These are phyloP conservation scores for Corythaeola cristata DNA, from an alignment of 2,113 vertebrate genomes.

Conservation along the genomic window DNA sequence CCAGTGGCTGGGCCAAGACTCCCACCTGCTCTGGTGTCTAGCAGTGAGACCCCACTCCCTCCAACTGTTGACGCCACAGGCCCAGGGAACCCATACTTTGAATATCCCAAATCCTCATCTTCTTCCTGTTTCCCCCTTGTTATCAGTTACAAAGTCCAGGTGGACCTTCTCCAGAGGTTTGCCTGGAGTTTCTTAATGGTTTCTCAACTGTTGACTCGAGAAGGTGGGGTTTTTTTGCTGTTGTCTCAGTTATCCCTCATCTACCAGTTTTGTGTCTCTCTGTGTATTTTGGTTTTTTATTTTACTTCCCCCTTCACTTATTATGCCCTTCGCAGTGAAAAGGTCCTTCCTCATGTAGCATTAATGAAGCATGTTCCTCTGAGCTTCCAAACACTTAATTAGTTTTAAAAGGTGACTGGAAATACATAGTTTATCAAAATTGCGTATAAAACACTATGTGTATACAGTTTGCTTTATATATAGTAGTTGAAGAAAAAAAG, in stretches of 20 bases:
- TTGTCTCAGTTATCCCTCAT: neutral
- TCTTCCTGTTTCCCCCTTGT: neutral
- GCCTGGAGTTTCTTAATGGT: neutral
- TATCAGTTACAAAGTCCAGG: neutral
- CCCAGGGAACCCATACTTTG: accelerated
- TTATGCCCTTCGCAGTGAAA: neutral
- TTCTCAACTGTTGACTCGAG: neutral
- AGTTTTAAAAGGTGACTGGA: neutral
- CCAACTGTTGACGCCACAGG: accelerated
- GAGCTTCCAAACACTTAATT: neutral
- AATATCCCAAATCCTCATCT: neutral
- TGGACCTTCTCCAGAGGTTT: neutral
- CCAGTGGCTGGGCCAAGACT: neutral
- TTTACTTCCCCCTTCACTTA: neutral
- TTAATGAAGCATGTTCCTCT: neutral
- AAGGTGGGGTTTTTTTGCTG: too few species aligned
- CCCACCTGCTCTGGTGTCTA: neutral
- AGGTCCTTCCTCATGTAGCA: neutral
- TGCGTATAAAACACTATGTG: neutral
- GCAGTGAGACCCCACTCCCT: accelerated
- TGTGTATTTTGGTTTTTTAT: neutral
- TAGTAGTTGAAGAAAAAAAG: neutral
- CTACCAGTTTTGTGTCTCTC: neutral
- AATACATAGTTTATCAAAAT: neutral
- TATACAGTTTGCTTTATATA: neutral